Base-by-base conservation (phyloP, 1,140 invertebrate species). In the Batillaria attramentaria region DNA sequence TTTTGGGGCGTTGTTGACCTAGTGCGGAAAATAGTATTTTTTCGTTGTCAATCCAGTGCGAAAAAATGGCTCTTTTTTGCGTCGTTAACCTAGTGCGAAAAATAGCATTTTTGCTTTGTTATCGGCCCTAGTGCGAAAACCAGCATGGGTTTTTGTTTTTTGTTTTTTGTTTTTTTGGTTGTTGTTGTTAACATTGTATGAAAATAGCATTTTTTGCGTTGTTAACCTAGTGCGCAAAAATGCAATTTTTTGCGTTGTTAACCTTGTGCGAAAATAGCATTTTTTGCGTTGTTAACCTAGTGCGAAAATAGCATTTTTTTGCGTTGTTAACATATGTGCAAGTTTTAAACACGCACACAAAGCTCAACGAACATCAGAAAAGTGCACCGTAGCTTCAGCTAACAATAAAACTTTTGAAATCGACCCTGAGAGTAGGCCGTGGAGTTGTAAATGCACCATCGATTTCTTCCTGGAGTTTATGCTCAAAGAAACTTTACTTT, bases 381-480 rank as follows among this genome's bases (percentile, higher is more conserved):
- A 60, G 24, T 4, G 4, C 24, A 24, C 31, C 24, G 31, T n/a
- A 60, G 8, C 31, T 60, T 20, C 5, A 60, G 57, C 24, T 4
- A 13, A n/a, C 24, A 60, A 28, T 5, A 20, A 10, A 24, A 24
- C 6, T 60, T 24, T 60, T 4, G 24, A 20, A 5, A n/a, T 50
- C 46, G 10, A 13, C 46, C 46, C 46, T 28, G 10, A 60, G 20
- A 28, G 31, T 31, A 60, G 24, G 31, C 10, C 1, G 57, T 31
- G 24, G 8, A 6, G 24, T 28, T 24, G 31, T 60, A 31, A 60
- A 31, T 28, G 50, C 50, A 39, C 35, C 68, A 70, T 46, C 50
- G 10, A 70, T 70, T 43, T 31, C 43, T 46, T 70, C 18, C 68
- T 70, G 24, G n/a, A n/a, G n/a, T 42, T 70, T 70, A 70, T 39